Percentiles rank a stretch among this genome's conserved stretches.
Evolutionary conservation across 2,888 invertebrate genomes (phyloP).

Genomic region (Drosophila ochracea): DNA sequence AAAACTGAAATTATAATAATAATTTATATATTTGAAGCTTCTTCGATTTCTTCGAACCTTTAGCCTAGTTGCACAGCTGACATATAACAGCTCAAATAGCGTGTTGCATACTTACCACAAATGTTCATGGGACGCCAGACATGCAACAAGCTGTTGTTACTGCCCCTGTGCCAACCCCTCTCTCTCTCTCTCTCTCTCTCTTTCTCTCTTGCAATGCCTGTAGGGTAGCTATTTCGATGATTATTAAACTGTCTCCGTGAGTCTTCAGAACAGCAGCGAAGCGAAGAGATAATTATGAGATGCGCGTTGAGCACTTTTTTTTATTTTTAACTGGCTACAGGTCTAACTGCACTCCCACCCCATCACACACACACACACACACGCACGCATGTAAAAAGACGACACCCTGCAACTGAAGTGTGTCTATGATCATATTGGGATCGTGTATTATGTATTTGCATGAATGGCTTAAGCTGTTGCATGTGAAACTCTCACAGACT

Average conservation of each 20-base stretch:
- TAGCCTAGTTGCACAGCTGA: slow-evolving; percentile 40
- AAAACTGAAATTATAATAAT: neutral
- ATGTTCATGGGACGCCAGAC: slow-evolving; percentile 26
- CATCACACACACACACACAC: neutral
- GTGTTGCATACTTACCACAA: slow-evolving; percentile 45
- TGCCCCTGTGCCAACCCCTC: slow-evolving; percentile 1
- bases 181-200: neutral
- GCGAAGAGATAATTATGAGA: slow-evolving; percentile 80
- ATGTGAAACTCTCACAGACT: neutral
- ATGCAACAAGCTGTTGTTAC: slow-evolving; percentile 55
- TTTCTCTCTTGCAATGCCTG: neutral
- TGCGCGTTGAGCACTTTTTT: slow-evolving; percentile 65
- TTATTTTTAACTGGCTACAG: slow-evolving; percentile 13
- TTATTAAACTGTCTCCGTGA: slow-evolving; percentile 78
- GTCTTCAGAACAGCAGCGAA: slow-evolving; percentile 73
- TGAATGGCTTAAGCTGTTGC: neutral
- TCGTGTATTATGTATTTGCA: neutral
- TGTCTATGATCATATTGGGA: slow-evolving; percentile 6
- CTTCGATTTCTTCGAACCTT: slow-evolving; percentile 1
- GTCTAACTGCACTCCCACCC: neutral
- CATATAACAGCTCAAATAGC: slow-evolving; percentile 40
- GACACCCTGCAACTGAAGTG: neutral
- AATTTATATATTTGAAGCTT: slow-evolving; percentile 1
- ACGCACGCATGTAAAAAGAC: neutral
- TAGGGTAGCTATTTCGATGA: slow-evolving; percentile 40